Percentiles rank a stretch among this genome's conserved stretches.
These are phyloP conservation scores for Erythrocercus mccallii DNA, from an alignment of 2,113 vertebrate species.

Conservation along the genomic window DNA sequence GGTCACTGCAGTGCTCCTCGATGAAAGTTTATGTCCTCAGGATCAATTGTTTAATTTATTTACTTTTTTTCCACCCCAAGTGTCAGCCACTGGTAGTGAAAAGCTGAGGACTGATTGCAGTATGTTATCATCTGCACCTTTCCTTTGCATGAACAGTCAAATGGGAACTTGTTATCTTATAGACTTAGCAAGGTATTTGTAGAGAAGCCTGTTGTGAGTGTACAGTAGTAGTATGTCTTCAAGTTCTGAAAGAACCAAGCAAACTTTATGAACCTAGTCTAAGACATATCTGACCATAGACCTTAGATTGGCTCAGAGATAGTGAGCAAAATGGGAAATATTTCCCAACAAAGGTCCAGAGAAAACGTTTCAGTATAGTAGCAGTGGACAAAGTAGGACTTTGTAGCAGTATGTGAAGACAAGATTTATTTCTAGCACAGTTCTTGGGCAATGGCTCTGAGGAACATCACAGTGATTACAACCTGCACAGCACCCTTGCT, in stretches of 20 bases:
- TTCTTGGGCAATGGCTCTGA: background rate
- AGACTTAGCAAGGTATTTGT: background rate
- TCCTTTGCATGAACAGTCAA: background rate
- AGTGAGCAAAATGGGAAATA: background rate
- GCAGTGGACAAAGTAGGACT: background rate
- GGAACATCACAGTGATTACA: background rate
- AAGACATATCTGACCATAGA: background rate
- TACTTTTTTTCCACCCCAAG: background rate
- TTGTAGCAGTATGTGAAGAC: background rate
- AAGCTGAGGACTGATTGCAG: background rate
- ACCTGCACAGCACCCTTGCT: background rate
- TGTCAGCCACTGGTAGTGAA: background rate
- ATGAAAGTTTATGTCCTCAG: slow-evolving; percentile 4
- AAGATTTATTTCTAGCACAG: background rate
- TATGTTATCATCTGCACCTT: background rate
- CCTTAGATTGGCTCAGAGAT: background rate
- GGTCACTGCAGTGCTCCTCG: background rate
- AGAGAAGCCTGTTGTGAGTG: background rate
- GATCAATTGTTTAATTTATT: slow-evolving; percentile 3
- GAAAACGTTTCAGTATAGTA: background rate
- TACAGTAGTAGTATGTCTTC: background rate
- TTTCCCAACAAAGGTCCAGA: background rate
- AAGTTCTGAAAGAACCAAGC: background rate
- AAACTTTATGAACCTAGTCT: background rate
- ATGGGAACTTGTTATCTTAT: background rate